phyloP scores from a whole-genome alignment of 2,797 vertebrate genomes.

The Parauchenoglanis ngamensis region DNA sequence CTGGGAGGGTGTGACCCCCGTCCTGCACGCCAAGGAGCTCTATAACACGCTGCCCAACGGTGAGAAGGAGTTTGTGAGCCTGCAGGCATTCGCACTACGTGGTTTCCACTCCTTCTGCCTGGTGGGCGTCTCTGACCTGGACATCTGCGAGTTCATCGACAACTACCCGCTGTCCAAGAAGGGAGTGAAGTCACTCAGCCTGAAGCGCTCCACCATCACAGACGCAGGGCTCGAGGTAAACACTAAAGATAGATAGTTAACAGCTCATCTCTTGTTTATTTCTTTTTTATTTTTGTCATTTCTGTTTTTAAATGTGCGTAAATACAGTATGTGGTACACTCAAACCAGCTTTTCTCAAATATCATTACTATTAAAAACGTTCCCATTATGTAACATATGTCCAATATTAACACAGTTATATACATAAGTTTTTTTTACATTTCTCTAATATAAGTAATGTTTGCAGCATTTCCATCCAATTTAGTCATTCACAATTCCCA shows the following conservation, averaged over 20 bases:
- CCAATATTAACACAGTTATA: not conserved
- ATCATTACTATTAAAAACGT: not conserved
- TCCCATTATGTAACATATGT: not conserved
- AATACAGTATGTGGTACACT: not conserved
- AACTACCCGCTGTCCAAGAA: slow-evolving; percentile 99
- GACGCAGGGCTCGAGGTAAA: slow-evolving; percentile 94
- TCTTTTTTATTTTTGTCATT: not conserved
- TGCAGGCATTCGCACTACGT: slow-evolving; percentile 92
- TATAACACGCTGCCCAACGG: slow-evolving; percentile 87
- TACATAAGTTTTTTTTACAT: not conserved
- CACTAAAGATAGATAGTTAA: not conserved
- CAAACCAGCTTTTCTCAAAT: not conserved
- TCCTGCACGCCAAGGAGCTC: slow-evolving; percentile 97
- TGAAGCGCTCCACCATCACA: slow-evolving; percentile 97
- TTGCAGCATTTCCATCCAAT: not conserved
- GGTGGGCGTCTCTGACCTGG: slow-evolving; percentile 96
- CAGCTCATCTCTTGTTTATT: slow-evolving; percentile 20
- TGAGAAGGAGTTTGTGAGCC: slow-evolving; percentile 96
- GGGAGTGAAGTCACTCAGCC: slow-evolving; percentile 94
- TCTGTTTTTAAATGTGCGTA: not conserved
- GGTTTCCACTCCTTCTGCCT: slow-evolving; percentile 98
- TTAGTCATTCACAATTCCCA: not conserved
- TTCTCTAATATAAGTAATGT: not conserved
- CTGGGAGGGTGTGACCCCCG: slow-evolving; percentile 93
- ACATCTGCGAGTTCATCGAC: slow-evolving; percentile 99